Percentiles rank a stretch among this genome's conserved stretches.
phyloP scores from a whole-genome alignment of 2,888 invertebrate genomes.

The Chrysolina haemoptera region DNA sequence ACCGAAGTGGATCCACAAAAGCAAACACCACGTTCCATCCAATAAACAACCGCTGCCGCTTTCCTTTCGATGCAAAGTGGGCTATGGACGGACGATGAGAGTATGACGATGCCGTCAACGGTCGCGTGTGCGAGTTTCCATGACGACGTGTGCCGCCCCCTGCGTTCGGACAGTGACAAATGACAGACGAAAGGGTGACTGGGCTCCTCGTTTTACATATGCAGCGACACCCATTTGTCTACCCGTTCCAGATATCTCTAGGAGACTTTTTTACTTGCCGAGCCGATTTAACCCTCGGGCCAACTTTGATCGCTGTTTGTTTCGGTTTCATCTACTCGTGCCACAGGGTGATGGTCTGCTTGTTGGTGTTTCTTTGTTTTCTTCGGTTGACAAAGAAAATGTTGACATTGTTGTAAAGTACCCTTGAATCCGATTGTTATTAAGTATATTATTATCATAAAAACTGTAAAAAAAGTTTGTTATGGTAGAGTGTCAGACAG shows the following conservation, averaged over 20 bases:
- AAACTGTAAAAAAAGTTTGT: no score
- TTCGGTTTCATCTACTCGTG: slow-evolving; percentile 45
- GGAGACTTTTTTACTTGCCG: slow-evolving; percentile 47
- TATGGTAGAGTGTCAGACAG: no score
- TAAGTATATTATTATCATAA: no score
- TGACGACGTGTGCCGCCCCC: slow-evolving; percentile 66
- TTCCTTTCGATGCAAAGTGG: slow-evolving; percentile 41
- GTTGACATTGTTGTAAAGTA: no score
- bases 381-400: no score
- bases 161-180: slow-evolving; percentile 70
- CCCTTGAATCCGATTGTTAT: no score
- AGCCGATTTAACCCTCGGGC: slow-evolving; percentile 53
- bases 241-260: slow-evolving; percentile 58
- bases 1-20: slow-evolving; percentile 16
- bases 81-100: slow-evolving; percentile 41
- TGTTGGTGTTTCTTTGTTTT: background rate
- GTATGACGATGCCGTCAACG: slow-evolving; percentile 55
- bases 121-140: slow-evolving; percentile 63
- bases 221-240: slow-evolving; percentile 72
- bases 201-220: slow-evolving; percentile 71
- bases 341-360: slow-evolving; percentile 21
- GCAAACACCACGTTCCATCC: slow-evolving; percentile 14
- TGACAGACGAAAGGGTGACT: slow-evolving; percentile 71
- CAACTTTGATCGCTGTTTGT: slow-evolving; percentile 45
- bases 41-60: slow-evolving; percentile 32